A percentile compares a stretch with the other conserved stretches of the same genome.
Conservation (phyloP, 1,140 invertebrate genomes). For the Dreissena polymorpha region DNA sequence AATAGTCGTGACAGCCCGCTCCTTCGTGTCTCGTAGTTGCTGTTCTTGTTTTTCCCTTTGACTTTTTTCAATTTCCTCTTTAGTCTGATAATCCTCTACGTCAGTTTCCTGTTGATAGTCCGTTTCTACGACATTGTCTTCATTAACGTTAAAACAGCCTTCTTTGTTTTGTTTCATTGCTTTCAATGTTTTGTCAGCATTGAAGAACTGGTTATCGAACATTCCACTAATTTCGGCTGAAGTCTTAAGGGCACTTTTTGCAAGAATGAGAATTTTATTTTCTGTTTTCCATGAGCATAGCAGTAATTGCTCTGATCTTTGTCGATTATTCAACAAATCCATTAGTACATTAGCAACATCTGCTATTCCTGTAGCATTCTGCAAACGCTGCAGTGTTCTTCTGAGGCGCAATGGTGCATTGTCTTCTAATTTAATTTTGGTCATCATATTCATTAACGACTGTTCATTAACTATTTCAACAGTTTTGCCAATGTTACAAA, state of each 20-base stretch:
- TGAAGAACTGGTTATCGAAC: slow-evolving; percentile 8
- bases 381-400: slow-evolving; percentile 35
- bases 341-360: slow-evolving; percentile 55
- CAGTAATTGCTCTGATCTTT: slow-evolving; percentile 49
- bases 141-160: not conserved
- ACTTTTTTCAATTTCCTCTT: slow-evolving; percentile 56
- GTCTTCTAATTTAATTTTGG: slow-evolving; percentile 41
- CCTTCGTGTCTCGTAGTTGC: slow-evolving; percentile 41
- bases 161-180: not conserved
- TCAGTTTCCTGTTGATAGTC: not conserved
- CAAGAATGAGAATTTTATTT: slow-evolving; percentile 4
- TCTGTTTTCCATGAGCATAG: slow-evolving; percentile 54
- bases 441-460: slow-evolving; percentile 48
- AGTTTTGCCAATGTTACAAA: slow-evolving; percentile 64
- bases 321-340: slow-evolving; percentile 49
- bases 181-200: not conserved
- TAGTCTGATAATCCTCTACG: slow-evolving; percentile 39
- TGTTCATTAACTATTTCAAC: slow-evolving; percentile 54
- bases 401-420: slow-evolving; percentile 33
- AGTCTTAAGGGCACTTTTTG: not conserved
- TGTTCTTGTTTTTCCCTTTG: slow-evolving; percentile 47
- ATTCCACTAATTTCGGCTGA: not conserved
- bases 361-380: slow-evolving; percentile 46
- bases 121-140: not conserved
- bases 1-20: slow-evolving; percentile 47